These are phyloP conservation scores for Bryconaethiops microstoma DNA, from an alignment of 2,797 vertebrate genomes.

Conservation along the genomic window DNA sequence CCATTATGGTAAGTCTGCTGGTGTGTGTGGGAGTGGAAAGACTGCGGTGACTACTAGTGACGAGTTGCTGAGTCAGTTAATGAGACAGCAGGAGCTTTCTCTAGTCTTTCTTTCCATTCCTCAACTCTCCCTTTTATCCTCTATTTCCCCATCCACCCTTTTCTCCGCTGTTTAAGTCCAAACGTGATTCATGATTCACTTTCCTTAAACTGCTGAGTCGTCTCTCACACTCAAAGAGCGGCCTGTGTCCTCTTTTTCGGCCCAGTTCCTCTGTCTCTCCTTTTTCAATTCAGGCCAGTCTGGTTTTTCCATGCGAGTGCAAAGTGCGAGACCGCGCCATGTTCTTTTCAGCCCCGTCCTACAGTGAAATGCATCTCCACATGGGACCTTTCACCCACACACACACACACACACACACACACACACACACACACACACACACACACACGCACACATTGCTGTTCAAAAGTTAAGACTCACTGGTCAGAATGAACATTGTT, in stretches of 20 bases:
- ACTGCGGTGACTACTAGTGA: constrained; percentile 36
- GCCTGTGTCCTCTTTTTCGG: constrained; percentile 10
- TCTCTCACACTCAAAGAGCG: constrained; percentile 42
- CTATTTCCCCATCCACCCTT: constrained; percentile 40
- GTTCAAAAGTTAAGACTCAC: neutral
- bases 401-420: constrained; percentile 48
- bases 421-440: neutral
- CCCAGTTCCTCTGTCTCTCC: neutral
- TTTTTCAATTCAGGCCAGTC: neutral
- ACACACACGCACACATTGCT: neutral
- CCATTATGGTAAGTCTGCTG: constrained; percentile 39
- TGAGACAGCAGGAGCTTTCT: constrained; percentile 51
- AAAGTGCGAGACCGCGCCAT: constrained; percentile 9
- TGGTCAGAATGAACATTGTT: too few species aligned
- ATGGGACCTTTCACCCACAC: neutral
- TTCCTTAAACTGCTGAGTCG: constrained; percentile 53
- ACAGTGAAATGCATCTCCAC: neutral
- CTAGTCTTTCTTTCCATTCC: constrained; percentile 66
- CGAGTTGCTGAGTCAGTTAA: constrained; percentile 51
- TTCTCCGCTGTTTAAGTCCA: constrained; percentile 36
- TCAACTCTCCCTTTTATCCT: constrained; percentile 30
- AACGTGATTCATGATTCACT: constrained; percentile 58
- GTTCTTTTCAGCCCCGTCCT: constrained; percentile 23
- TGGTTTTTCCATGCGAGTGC: constrained; percentile 32
- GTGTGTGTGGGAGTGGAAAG: constrained; percentile 35